Percentiles rank a stretch among this genome's conserved stretches.
Evolutionary conservation across 2,888 invertebrate genomes (phyloP).

Genomic region (Cordilura impudica): DNA sequence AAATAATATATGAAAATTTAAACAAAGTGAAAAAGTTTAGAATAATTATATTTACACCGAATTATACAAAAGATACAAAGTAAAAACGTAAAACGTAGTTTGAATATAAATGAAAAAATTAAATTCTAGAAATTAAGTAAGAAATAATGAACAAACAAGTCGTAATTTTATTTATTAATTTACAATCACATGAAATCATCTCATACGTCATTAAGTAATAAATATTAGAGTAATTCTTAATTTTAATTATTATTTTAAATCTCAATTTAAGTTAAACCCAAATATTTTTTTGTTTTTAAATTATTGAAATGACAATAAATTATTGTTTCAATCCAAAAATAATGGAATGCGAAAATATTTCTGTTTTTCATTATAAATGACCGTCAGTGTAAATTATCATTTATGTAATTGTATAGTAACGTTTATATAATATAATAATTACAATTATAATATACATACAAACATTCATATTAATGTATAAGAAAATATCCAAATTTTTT

Average conservation of each 20-base stretch:
- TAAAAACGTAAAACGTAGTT: neutral
- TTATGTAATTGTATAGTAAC: slow-evolving; percentile 57
- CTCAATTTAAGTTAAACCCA: slow-evolving; percentile 20
- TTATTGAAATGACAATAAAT: slow-evolving; percentile 57
- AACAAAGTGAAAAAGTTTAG: slow-evolving; percentile 36
- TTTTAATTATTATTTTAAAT: slow-evolving; percentile 1
- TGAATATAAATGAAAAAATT: neutral
- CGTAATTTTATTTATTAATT: neutral
- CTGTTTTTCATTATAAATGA: slow-evolving; percentile 55
- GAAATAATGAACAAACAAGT: slow-evolving; percentile 13
- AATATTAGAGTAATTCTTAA: slow-evolving; percentile 39
- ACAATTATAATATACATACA: slow-evolving; percentile 24
- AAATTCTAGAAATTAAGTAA: neutral
- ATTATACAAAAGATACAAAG: slow-evolving; percentile 22
- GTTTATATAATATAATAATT: slow-evolving; percentile 51
- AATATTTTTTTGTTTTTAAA: slow-evolving; percentile 25
- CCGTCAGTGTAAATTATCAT: slow-evolving; percentile 56
- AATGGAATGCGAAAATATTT: slow-evolving; percentile 21
- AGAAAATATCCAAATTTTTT: slow-evolving; percentile 36
- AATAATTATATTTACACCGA: slow-evolving; percentile 60
- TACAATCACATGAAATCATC: slow-evolving; percentile 13
- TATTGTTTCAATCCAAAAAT: slow-evolving; percentile 32
- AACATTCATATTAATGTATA: slow-evolving; percentile 62
- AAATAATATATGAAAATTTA: slow-evolving; percentile 19
- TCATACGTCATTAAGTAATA: slow-evolving; percentile 40